Evolutionary conservation across 2,797 vertebrate genomes (phyloP).

Genomic region (Acanthis flammea): DNA sequence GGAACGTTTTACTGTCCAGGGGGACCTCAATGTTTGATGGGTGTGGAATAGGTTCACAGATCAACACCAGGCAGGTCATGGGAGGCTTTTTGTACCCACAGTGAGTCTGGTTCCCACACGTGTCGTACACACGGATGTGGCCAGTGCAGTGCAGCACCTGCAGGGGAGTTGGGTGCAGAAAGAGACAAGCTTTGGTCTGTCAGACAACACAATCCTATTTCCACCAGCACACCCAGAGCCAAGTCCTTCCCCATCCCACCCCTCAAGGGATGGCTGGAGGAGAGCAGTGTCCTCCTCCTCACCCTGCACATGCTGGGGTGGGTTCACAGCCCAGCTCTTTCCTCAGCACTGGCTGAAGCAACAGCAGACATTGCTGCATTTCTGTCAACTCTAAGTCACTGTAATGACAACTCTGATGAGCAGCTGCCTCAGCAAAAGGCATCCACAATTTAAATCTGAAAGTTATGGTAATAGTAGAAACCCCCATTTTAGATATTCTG

Average conservation of each 20-base stretch:
- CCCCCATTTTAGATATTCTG: neutral
- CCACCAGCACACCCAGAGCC: neutral
- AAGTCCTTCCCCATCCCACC: neutral
- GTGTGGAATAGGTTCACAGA: slow-evolving; percentile 97
- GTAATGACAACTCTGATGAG: neutral
- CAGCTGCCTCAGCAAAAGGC: neutral
- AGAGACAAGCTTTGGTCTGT: neutral
- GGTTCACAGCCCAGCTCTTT: neutral
- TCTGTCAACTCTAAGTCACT: neutral
- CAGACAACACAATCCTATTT: neutral
- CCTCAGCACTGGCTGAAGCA: neutral
- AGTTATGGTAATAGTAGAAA: neutral
- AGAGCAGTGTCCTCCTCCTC: neutral
- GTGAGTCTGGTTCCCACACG: slow-evolving; percentile 73
- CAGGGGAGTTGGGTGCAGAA: neutral
- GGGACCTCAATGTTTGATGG: slow-evolving; percentile 98
- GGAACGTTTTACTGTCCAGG: slow-evolving; percentile 97
- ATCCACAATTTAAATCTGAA: neutral
- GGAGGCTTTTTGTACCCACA: slow-evolving; percentile 85
- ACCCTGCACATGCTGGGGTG: rapidly evolving
- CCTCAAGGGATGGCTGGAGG: neutral
- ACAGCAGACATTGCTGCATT: neutral
- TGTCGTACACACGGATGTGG: slow-evolving; percentile 85
- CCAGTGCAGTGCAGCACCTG: slow-evolving; percentile 96
- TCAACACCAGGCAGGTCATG: slow-evolving; percentile 91